Evolutionary conservation across 2,113 vertebrate genomes (phyloP), one percentile per base, ranked within the genome.

Genomic region (Amazona guildingii): DNA sequence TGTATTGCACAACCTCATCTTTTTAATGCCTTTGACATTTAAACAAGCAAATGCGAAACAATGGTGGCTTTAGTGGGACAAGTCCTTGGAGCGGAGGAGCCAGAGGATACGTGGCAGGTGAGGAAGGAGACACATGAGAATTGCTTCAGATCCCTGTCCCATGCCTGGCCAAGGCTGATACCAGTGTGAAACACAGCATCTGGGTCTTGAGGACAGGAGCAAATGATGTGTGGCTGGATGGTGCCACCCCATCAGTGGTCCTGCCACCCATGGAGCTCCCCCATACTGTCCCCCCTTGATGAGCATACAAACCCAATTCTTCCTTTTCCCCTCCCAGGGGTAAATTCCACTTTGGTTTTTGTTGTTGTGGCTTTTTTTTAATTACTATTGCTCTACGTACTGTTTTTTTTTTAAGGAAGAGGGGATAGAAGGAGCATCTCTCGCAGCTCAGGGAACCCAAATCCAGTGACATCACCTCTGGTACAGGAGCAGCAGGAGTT

Each of bases 231-330:
- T 43, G 43, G 28, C 51, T 57, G 35, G 74, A 20, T 59, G 39
- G 24, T 57, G 51, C 23, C 55, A 35, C 55, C 54, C 28, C 13
- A 3, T 55, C 89, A 69, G 10, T 4, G 9, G 13, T 73, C 43
- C 59, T 74, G 19, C 48, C 25, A 64, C 12, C 39, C 49, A 2
- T 15, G 17, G 17, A 5, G 2, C 10, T 2, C 6, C 14, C 2
- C 8, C 3, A 0, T 37, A 44, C 9, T 72, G 14, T 63, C 10
- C 29, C 4, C 2, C 1, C 7, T 63, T 2, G 1, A 7, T 1
- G 1, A 51, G n/a, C 43, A 23, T 61, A 59, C 19, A 3, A 80
- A 86, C 41, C 11, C 17, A 62, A 5, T 48, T 49, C 41, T 81
- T 73, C 35, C 27, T 76, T 95, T 83, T 44, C 21, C 49, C 21